A percentile compares a stretch with the other conserved stretches of the same genome.
These are phyloP conservation scores for Ecdyonurus torrentis DNA, from an alignment of 2,888 invertebrate genomes.

Conservation along the genomic window DNA sequence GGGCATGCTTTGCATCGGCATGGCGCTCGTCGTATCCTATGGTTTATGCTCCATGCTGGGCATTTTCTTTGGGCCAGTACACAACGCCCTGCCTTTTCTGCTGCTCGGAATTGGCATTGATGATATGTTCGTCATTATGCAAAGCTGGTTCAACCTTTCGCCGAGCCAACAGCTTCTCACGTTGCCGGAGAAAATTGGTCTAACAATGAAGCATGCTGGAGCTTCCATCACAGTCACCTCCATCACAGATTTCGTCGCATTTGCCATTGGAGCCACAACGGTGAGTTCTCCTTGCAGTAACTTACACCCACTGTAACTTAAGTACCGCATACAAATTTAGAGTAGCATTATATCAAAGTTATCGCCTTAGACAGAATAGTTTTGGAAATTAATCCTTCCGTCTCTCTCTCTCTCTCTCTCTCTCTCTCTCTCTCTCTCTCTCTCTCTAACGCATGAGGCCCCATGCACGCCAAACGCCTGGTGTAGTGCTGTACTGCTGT, in stretches of 20 bases:
- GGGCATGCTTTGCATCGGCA: constrained; percentile 52
- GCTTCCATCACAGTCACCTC: constrained; percentile 72
- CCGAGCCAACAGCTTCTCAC: constrained; percentile 29
- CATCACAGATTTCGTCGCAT: constrained; percentile 63
- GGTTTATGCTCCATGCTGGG: constrained; percentile 54
- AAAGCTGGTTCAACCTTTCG: constrained; percentile 51
- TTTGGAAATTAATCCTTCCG: no score
- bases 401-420: no score
- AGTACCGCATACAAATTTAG: no score
- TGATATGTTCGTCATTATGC: constrained; percentile 73
- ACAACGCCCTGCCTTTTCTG: constrained; percentile 64
- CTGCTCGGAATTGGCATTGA: constrained; percentile 64
- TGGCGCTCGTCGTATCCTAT: constrained; percentile 53
- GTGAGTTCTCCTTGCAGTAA: constrained; percentile 25
- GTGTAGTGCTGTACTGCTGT: no score
- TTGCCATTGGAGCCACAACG: constrained; percentile 61
- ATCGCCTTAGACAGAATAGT: no score
- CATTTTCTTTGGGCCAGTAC: constrained; percentile 62
- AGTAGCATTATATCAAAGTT: no score
- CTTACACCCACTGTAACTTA: no score
- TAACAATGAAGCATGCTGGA: constrained; percentile 61
- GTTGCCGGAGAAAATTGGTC: constrained; percentile 45
- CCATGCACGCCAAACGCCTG: no score
- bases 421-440: no score
- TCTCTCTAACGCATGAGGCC: no score